These are phyloP conservation scores for Parauchenoglanis punctatus DNA, from an alignment of 2,797 vertebrate species.

Conservation along the genomic window DNA sequence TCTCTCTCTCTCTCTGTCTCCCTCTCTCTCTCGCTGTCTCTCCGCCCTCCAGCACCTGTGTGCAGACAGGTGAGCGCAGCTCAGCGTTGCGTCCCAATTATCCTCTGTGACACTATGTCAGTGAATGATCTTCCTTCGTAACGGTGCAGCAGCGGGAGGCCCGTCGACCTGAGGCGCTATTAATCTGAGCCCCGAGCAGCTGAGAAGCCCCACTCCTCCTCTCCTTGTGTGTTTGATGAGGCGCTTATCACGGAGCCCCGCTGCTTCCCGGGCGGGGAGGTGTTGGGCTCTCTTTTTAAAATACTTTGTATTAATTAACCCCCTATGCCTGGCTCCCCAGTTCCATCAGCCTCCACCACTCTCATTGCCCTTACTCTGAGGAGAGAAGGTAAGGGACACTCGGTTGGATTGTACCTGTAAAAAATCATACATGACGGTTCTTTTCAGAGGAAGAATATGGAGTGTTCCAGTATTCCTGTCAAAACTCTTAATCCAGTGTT, in stretches of 20 bases:
- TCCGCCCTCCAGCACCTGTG: constrained; percentile 64
- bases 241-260: constrained; percentile 66
- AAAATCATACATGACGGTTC: background rate
- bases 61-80: constrained; percentile 70
- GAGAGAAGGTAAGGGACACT: constrained; percentile 15
- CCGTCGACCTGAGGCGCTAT: constrained; percentile 65
- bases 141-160: constrained; percentile 65
- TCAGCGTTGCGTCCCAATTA: constrained; percentile 68
- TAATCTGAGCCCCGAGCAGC: constrained; percentile 64
- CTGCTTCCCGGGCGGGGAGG: constrained; percentile 61
- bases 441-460: background rate
- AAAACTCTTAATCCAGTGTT: background rate
- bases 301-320: constrained; percentile 69
- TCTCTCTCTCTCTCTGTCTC: constrained; percentile 28
- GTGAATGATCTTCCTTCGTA: constrained; percentile 66
- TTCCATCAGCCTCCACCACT: constrained; percentile 49
- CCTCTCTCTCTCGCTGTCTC: constrained; percentile 34
- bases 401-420: background rate
- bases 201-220: constrained; percentile 57
- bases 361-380: constrained; percentile 41
- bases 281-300: constrained; percentile 65
- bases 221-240: constrained; percentile 64
- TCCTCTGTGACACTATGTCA: constrained; percentile 69
- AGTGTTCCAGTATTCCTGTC: background rate
- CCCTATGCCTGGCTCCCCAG: constrained; percentile 46